Evolutionary conservation across 1,140 invertebrate genomes (phyloP).

Genomic region (Ephestia elutella): DNA sequence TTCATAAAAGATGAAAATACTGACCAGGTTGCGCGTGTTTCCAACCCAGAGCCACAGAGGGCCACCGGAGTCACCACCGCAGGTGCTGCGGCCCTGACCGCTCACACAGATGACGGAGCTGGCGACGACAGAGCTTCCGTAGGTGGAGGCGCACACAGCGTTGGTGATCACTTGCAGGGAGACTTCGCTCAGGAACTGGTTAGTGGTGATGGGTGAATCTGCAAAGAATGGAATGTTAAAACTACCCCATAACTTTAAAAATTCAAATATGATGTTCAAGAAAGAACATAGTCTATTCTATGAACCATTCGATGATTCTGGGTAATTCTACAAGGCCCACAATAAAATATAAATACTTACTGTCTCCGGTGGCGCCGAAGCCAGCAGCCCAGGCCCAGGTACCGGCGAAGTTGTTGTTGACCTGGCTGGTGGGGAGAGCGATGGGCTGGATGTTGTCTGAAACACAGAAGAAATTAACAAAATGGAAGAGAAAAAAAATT

Average conservation of each 20-base stretch:
- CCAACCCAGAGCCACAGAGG: conserved; percentile 18
- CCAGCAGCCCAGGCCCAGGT: conserved; percentile 26
- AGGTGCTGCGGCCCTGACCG: conserved; percentile 24
- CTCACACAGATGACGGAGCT: conserved; percentile 26
- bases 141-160: conserved; percentile 23
- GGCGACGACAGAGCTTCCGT: conserved; percentile 16
- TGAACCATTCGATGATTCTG: too few relatives aligned
- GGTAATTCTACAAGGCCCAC: too few relatives aligned
- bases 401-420: conserved; percentile 27
- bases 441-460: conserved; percentile 30
- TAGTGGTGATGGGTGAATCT: conserved; percentile 19
- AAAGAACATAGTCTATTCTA: too few relatives aligned
- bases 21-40: conserved; percentile 16
- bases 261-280: too few relatives aligned
- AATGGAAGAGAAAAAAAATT: too few relatives aligned
- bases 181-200: conserved; percentile 25
- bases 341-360: conserved; percentile 15
- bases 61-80: conserved; percentile 38
- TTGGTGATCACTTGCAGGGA: conserved; percentile 29
- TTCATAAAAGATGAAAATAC: conserved; percentile 16
- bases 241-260: too few relatives aligned
- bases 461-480: too few relatives aligned
- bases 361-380: conserved; percentile 33
- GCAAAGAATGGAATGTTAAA: background rate
- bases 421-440: conserved; percentile 26